Conservation (phyloP, 1,140 invertebrate species). For the Mycetomoellerius zeteki region DNA sequence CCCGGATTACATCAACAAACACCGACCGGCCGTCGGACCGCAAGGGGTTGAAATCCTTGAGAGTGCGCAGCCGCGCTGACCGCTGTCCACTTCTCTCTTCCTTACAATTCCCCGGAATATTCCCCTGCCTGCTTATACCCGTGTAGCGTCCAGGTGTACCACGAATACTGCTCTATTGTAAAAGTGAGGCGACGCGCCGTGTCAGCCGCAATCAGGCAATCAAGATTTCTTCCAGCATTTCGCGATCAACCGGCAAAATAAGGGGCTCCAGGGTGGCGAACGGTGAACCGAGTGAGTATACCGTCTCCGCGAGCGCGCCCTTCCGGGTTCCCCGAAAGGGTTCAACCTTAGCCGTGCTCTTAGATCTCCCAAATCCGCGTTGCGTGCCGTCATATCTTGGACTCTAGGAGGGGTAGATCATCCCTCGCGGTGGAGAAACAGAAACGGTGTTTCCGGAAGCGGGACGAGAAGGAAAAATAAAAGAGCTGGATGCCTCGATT, state of each 20-base stretch:
- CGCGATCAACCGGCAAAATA: constrained; percentile 63
- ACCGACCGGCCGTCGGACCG: background rate
- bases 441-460: too few species aligned
- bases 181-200: constrained; percentile 28
- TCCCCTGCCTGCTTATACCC: constrained; percentile 49
- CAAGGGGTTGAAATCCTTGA: constrained; percentile 42
- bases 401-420: background rate
- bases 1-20: constrained; percentile 8
- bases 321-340: background rate
- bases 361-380: background rate
- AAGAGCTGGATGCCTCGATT: background rate
- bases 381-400: background rate
- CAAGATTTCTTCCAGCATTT: background rate
- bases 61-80: constrained; percentile 82
- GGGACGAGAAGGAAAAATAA: background rate
- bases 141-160: constrained; percentile 26
- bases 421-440: background rate
- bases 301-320: background rate
- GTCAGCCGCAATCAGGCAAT: constrained; percentile 8
- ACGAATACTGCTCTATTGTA: constrained; percentile 34
- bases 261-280: constrained; percentile 72
- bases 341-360: background rate
- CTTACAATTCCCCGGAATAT: constrained; percentile 53
- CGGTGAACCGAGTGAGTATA: constrained; percentile 73
- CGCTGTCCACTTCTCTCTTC: constrained; percentile 76